Percentiles rank a stretch among this genome's conserved stretches.
Conservation (phyloP, 1,140 invertebrate genomes). For the Ostrea denselamellosa region DNA sequence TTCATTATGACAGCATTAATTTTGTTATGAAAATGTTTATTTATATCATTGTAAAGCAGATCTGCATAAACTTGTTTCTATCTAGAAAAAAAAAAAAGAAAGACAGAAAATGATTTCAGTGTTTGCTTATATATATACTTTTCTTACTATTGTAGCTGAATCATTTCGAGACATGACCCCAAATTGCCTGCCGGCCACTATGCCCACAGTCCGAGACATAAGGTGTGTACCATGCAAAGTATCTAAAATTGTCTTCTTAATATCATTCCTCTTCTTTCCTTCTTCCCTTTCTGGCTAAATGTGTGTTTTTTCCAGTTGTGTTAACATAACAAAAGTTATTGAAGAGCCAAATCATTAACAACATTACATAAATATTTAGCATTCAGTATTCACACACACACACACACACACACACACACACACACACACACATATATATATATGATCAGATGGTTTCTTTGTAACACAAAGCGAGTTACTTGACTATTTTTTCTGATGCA, state of each 20-base stretch:
- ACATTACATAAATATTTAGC: neutral
- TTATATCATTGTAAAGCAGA: neutral
- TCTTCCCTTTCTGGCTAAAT: neutral
- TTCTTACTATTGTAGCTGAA: slow-evolving; percentile 41
- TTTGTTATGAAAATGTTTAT: neutral
- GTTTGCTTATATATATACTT: neutral
- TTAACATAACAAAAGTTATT: neutral
- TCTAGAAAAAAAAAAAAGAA: too few relatives aligned
- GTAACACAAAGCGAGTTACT: neutral
- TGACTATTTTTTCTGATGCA: neutral
- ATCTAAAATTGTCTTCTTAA: neutral
- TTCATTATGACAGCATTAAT: neutral
- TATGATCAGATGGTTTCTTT: too few relatives aligned
- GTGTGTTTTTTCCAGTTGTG: neutral
- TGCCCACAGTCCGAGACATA: slow-evolving; percentile 43
- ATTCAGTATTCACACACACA: too few relatives aligned
- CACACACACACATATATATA: too few relatives aligned
- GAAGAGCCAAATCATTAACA: neutral
- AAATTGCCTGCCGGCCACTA: slow-evolving; percentile 32
- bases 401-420: too few relatives aligned
- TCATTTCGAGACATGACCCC: slow-evolving; percentile 48
- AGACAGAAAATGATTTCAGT: neutral
- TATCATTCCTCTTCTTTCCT: neutral
- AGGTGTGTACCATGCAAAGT: slow-evolving; percentile 32
- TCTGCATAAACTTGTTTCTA: neutral